A percentile compares a stretch with the other conserved stretches of the same genome.
These are phyloP conservation scores for Enteromius treurensis DNA, from an alignment of 2,797 vertebrate genomes.

Conservation along the genomic window DNA sequence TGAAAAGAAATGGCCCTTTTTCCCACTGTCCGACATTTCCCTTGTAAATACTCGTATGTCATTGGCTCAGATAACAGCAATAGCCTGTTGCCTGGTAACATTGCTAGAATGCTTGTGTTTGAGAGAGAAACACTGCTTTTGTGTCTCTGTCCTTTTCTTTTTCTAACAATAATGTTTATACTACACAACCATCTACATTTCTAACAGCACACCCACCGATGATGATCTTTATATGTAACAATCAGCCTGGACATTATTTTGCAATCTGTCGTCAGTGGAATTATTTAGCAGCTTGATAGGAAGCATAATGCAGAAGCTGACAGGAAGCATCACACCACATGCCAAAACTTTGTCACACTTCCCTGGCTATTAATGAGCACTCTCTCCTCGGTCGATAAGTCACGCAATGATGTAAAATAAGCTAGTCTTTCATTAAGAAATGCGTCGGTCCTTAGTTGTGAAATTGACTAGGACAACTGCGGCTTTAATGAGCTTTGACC, in stretches of 20 bases:
- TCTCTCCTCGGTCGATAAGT: neutral
- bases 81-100: constrained; percentile 81
- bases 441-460: neutral
- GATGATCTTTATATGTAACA: constrained; percentile 12
- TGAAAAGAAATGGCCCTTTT: constrained; percentile 4
- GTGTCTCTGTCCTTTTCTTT: constrained; percentile 52
- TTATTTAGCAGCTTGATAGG: constrained; percentile 18
- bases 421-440: constrained; percentile 24
- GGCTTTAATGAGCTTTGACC: constrained; percentile 33
- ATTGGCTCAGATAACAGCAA: constrained; percentile 64
- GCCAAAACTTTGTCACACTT: constrained; percentile 39
- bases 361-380: neutral
- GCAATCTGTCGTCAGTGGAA: constrained; percentile 38
- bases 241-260: constrained; percentile 17
- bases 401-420: neutral
- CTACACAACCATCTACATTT: constrained; percentile 33
- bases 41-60: constrained; percentile 32
- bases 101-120: constrained; percentile 61
- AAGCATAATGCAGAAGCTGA: constrained; percentile 18
- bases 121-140: constrained; percentile 54
- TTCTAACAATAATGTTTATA: constrained; percentile 34
- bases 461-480: constrained; percentile 18
- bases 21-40: constrained; percentile 23
- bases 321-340: neutral
- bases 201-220: constrained; percentile 31